These are phyloP conservation scores for Cosmopolites sordidus DNA, from an alignment of 2,888 invertebrate genomes.

Conservation along the genomic window DNA sequence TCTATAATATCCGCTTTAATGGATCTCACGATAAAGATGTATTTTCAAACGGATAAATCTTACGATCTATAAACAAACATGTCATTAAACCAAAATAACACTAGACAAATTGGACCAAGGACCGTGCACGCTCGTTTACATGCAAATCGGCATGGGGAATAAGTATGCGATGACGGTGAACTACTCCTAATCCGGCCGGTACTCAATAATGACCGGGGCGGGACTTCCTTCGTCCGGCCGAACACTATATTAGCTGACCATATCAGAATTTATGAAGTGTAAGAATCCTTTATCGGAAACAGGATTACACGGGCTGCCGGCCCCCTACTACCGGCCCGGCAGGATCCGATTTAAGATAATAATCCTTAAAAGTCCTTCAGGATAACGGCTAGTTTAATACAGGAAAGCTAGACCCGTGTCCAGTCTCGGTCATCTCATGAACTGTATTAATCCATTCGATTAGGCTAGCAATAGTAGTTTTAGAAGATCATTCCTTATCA, in stretches of 20 bases:
- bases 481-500: too few relatives aligned
- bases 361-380: conserved; percentile 28
- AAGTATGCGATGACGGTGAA: not conserved
- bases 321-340: conserved; percentile 22
- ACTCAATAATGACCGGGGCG: not conserved
- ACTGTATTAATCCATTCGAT: not conserved
- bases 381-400: conserved; percentile 23
- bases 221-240: not conserved
- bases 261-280: conserved; percentile 30
- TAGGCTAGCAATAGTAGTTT: not conserved
- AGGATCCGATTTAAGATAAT: conserved; percentile 28
- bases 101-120: too few relatives aligned
- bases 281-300: conserved; percentile 28
- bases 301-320: conserved; percentile 26
- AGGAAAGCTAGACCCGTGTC: not conserved
- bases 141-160: not conserved
- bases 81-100: too few relatives aligned
- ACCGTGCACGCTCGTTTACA: not conserved
- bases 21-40: too few relatives aligned
- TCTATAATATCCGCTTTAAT: too few relatives aligned
- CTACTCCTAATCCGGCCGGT: not conserved
- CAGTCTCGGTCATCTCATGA: not conserved
- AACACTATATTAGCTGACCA: conserved; percentile 26
- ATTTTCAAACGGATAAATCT: too few relatives aligned
- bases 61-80: too few relatives aligned